Conservation (phyloP, 2,797 vertebrate species). For the Thaleichthys pacificus region DNA sequence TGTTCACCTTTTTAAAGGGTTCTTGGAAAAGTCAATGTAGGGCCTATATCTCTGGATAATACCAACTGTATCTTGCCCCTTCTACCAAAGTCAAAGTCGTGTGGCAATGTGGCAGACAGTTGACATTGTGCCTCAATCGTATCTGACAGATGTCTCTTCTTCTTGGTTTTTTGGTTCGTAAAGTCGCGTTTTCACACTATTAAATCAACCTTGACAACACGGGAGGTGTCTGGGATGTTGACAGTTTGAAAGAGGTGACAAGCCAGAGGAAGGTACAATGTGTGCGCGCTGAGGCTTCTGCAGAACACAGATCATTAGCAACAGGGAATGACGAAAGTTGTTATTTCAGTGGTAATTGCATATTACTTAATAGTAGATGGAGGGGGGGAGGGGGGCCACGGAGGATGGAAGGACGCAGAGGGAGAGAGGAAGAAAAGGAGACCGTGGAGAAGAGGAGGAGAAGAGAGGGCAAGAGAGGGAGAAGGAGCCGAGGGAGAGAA, state of each 20-base stretch:
- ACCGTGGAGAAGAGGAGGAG: neutral
- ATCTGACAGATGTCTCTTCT: constrained; percentile 46
- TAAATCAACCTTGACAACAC: constrained; percentile 65
- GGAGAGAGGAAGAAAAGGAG: neutral
- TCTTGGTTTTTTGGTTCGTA: constrained; percentile 36
- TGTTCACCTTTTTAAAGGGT: too few species aligned
- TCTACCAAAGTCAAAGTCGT: too few species aligned
- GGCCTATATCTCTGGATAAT: too few species aligned
- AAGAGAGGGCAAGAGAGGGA: constrained; percentile 1
- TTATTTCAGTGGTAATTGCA: constrained; percentile 62
- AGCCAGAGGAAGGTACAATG: constrained; percentile 35
- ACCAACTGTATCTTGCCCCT: too few species aligned
- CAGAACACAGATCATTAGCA: constrained; percentile 37
- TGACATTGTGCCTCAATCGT: neutral
- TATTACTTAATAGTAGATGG: constrained; percentile 44
- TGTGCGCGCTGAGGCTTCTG: constrained; percentile 26
- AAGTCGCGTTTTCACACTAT: constrained; percentile 49
- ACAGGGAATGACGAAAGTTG: constrained; percentile 49
- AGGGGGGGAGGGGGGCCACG: neutral
- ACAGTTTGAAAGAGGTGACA: constrained; percentile 53
- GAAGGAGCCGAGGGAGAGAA: neutral
- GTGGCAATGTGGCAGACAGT: too few species aligned
- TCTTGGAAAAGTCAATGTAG: too few species aligned
- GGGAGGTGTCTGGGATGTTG: constrained; percentile 64
- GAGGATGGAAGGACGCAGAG: neutral